Percentiles rank a stretch among this genome's conserved stretches.
These are phyloP conservation scores for Microtus richardsoni DNA, from an alignment of 2,113 vertebrate species.

Conservation along the genomic window DNA sequence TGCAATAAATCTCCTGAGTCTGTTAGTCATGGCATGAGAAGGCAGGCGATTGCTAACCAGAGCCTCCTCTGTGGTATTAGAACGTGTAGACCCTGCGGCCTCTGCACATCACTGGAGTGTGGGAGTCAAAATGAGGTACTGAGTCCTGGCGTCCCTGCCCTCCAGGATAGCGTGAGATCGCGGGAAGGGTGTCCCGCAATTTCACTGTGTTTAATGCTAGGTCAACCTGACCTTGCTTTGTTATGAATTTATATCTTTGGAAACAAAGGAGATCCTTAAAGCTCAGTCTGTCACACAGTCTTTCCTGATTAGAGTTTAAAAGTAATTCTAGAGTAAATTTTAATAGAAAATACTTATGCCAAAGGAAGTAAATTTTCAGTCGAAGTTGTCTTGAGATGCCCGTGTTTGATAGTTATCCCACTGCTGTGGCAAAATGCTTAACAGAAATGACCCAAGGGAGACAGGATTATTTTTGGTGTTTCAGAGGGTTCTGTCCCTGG, in stretches of 20 bases:
- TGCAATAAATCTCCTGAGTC: neutral
- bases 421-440: neutral
- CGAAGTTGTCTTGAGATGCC: neutral
- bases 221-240: conserved; percentile 40
- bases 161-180: neutral
- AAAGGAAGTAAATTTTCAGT: conserved; percentile 51
- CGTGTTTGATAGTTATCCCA: neutral
- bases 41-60: neutral
- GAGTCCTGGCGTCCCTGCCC: conserved; percentile 4
- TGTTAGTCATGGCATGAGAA: neutral
- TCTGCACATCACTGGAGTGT: conserved; percentile 35
- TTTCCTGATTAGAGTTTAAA: conserved; percentile 28
- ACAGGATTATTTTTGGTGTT: neutral
- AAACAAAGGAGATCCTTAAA: conserved; percentile 45
- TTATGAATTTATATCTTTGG: neutral
- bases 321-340: neutral
- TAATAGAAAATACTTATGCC: conserved; percentile 17
- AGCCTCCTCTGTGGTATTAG: neutral
- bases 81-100: neutral
- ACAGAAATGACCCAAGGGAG: neutral
- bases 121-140: neutral
- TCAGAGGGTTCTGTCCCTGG: neutral
- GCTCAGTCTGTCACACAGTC: neutral
- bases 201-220: conserved; percentile 35
- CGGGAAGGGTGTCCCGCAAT: neutral